Evolutionary conservation across 2,113 vertebrate genomes (phyloP).

Genomic region (Neomonachus schauinslandi): DNA sequence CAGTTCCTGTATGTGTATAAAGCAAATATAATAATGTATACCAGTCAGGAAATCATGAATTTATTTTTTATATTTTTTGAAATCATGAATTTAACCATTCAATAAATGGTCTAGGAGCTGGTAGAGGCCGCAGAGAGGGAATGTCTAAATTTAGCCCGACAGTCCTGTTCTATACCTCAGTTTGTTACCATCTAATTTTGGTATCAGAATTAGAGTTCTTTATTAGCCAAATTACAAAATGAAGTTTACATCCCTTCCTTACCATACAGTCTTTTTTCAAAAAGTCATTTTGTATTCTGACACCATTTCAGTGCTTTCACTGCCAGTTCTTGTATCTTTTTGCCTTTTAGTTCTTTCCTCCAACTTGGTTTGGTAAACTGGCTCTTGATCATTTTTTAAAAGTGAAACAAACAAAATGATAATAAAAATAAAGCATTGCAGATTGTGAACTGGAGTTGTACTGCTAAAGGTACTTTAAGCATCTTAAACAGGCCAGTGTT

Average conservation of each 20-base stretch:
- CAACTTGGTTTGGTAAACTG: background rate
- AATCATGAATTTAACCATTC: background rate
- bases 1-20: background rate
- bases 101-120: background rate
- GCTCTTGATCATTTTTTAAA: conserved; percentile 8
- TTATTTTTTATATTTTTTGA: background rate
- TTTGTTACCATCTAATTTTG: conserved; percentile 66
- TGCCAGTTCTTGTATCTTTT: background rate
- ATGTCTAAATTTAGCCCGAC: conserved; percentile 43
- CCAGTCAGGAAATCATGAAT: background rate
- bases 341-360: background rate
- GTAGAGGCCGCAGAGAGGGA: conserved; percentile 10
- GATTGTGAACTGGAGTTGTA: background rate
- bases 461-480: background rate
- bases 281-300: conserved; percentile 45
- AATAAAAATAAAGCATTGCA: background rate
- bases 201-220: conserved; percentile 24
- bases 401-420: background rate
- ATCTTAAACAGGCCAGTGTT: background rate
- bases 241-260: conserved; percentile 15
- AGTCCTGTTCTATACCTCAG: conserved; percentile 31
- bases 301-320: conserved; percentile 14
- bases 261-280: background rate
- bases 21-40: background rate
- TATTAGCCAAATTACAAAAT: conserved; percentile 42